Conservation (phyloP, 2,888 invertebrate genomes). For the Thecophora atra region DNA sequence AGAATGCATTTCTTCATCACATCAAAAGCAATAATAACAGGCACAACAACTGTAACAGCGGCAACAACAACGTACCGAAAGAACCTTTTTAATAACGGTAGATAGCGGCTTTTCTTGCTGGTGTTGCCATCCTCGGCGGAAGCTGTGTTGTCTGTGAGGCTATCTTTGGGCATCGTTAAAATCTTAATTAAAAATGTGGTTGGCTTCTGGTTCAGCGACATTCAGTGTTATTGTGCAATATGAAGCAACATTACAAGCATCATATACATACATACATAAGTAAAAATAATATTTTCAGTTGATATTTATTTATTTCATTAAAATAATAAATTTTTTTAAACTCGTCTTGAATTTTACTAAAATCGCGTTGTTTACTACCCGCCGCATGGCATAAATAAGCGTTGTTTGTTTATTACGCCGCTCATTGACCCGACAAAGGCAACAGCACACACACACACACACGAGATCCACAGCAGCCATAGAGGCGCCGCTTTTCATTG, state of each 20-base stretch:
- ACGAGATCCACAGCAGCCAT: too few species aligned
- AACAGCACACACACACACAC: too few species aligned
- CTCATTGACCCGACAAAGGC: too few species aligned
- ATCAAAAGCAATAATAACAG: not conserved
- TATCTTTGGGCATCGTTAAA: not conserved
- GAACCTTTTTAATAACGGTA: too few species aligned
- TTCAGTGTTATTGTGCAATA: not conserved
- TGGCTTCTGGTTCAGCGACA: slow-evolving; percentile 15
- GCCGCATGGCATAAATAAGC: too few species aligned
- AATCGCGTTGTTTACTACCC: not conserved
- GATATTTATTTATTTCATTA: not conserved
- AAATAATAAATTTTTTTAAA: too few species aligned
- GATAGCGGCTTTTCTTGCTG: too few species aligned
- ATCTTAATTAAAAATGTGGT: not conserved
- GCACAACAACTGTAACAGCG: not conserved
- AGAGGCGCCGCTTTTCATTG: too few species aligned
- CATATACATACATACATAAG: too few species aligned
- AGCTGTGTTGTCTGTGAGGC: not conserved
- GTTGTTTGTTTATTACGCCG: not conserved
- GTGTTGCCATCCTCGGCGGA: not conserved
- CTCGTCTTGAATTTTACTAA: not conserved
- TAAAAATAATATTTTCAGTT: too few species aligned
- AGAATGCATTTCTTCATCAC: not conserved
- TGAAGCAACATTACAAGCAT: not conserved
- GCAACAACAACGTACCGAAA: too few species aligned